Conservation (phyloP, 2,113 vertebrate genomes). For the Vombatus ursinus region DNA sequence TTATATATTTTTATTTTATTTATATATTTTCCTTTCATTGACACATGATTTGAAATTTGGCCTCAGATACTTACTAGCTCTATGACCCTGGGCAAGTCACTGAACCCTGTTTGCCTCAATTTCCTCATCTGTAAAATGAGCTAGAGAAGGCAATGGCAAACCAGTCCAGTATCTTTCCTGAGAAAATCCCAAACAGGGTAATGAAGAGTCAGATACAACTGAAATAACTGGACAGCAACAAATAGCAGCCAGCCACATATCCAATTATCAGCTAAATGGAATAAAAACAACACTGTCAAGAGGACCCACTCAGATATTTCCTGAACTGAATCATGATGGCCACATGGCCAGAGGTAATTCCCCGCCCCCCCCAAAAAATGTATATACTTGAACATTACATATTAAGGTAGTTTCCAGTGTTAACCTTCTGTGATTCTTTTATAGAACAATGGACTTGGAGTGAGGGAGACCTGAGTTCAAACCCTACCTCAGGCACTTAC, state of each 20-base stretch:
- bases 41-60: background rate
- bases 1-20: too few species aligned
- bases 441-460: background rate
- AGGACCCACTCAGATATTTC: background rate
- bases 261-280: background rate
- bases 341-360: background rate
- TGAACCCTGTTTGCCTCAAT: background rate
- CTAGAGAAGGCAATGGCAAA: background rate
- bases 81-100: background rate
- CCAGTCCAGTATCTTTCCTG: too few species aligned
- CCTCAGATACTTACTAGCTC: background rate
- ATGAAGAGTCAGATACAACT: background rate
- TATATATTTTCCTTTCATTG: background rate
- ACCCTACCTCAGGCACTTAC: background rate
- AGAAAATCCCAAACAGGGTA: background rate
- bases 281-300: background rate
- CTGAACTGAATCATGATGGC: background rate
- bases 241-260: background rate
- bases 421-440: background rate
- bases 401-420: background rate
- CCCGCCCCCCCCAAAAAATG: accelerated
- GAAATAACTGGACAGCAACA: background rate
- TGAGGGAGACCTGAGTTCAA: background rate
- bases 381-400: background rate
- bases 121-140: background rate